Base-by-base conservation (phyloP, 2,113 vertebrate species). In the Felis chaus region DNA sequence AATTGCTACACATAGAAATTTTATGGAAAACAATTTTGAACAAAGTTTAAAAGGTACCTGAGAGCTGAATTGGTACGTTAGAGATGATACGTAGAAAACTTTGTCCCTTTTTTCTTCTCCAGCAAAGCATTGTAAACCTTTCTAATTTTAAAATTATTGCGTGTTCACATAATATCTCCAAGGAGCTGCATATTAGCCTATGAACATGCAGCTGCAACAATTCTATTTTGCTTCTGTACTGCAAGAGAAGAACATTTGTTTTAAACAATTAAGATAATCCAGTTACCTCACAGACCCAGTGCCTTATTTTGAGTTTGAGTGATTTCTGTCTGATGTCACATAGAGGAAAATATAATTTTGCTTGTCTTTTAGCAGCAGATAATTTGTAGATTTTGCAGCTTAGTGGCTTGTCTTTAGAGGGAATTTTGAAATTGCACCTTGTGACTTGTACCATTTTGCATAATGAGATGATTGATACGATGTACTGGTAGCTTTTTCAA, bases 331-430 rank as follows among this genome's bases (percentile, higher is more conserved):
- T 95, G 88, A 79, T 92, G 85, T 96, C 65, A 91, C 74, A 84
- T 97, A 96, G 33, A 89, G 89, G 97, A 97, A 96, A 96, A 97
- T 85, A 68, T 50, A 89, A 94, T 95, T 97, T 92, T 97, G 83
- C 55, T 90, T 97, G 25, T 29, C 73, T 74, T 98, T 98, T 82
- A 97, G 89, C 31, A 91, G 79, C 48, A 92, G 48, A 66, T 90
- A 97, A 94, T 86, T 76, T 95, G 36, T 41, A 93, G 97, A 93
- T 91, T 69, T 87, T 88, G 83, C 73, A 79, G 45, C 8, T 79
- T 23, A 94, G 69, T 95, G 78, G 91, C 91, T 91, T 97, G 61
- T 74, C 7, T 95, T 98, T 69, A 25, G 82, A 97, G 74, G 57
- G 21, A 91, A 94, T 73, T 96, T 82, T 95, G 79, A 98, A 98